A percentile compares a stretch with the other conserved stretches of the same genome.
Conservation (phyloP, 2,888 invertebrate species). For the Theodoxus fluviatilis region DNA sequence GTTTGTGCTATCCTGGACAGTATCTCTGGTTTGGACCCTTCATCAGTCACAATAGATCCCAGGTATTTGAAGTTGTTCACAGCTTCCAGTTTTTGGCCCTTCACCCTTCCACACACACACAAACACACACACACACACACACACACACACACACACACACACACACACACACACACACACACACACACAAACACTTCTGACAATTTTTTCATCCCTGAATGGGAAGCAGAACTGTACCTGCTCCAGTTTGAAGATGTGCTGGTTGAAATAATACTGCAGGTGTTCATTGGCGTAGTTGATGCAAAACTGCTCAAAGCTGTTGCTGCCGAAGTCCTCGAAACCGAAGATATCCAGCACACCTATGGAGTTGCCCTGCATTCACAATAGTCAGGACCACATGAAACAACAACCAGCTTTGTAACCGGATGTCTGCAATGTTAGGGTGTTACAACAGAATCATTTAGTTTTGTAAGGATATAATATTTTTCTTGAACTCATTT, state of each 20-base stretch:
- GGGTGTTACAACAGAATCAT: no score
- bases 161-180: not conserved
- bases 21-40: no score
- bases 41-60: no score
- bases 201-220: no score
- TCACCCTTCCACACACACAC: not conserved
- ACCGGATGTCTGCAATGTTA: no score
- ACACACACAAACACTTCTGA: not conserved
- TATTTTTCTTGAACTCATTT: no score
- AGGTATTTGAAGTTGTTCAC: no score
- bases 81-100: not conserved
- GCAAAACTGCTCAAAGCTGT: constrained; percentile 94
- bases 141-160: constrained; percentile 14
- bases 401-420: no score
- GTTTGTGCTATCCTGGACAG: no score
- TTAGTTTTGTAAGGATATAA: no score
- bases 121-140: not conserved
- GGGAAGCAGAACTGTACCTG: no score
- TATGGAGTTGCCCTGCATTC: constrained; percentile 81
- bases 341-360: constrained; percentile 96
- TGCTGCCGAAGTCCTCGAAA: constrained; percentile 87
- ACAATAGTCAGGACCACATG: no score
- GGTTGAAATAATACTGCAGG: constrained; percentile 95
- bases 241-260: constrained; percentile 97
- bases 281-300: constrained; percentile 98